A percentile compares a stretch with the other conserved stretches of the same genome.
These are phyloP conservation scores for Schlechtendalia chinensis DNA, from an alignment of 1,140 invertebrate genomes.

Conservation along the genomic window DNA sequence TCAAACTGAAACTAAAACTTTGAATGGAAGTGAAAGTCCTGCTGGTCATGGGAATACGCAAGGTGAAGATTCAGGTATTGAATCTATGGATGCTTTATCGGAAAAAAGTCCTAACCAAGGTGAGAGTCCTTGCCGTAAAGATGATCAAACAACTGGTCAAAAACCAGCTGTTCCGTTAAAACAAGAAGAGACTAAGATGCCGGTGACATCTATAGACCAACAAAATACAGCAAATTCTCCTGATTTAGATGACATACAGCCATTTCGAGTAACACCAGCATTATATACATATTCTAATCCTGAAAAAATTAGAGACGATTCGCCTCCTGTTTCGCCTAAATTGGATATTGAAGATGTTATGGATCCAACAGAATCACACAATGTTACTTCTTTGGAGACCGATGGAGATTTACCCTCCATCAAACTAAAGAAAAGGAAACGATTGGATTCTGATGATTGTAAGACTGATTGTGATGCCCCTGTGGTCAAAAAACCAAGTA, in stretches of 20 bases:
- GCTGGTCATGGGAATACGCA: constrained; percentile 55
- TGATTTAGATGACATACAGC: constrained; percentile 65
- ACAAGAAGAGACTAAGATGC: constrained; percentile 38
- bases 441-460: constrained; percentile 51
- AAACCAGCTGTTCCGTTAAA: constrained; percentile 7
- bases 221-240: constrained; percentile 55
- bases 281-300: constrained; percentile 76
- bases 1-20: constrained; percentile 38
- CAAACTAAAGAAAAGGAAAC: constrained; percentile 41
- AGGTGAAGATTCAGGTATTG: constrained; percentile 87
- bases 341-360: constrained; percentile 57
- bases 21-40: constrained; percentile 48
- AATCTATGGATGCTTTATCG: constrained; percentile 88
- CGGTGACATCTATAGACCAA: constrained; percentile 12
- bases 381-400: constrained; percentile 14
- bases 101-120: constrained; percentile 88
- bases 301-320: constrained; percentile 63
- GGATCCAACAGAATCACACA: constrained; percentile 55
- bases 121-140: constrained; percentile 60
- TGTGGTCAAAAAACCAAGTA: constrained; percentile 38
- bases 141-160: constrained; percentile 52
- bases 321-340: constrained; percentile 58
- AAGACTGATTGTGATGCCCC: constrained; percentile 56
- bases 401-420: constrained; percentile 35
- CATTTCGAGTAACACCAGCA: constrained; percentile 69